Evolutionary conservation across 2,797 vertebrate genomes (phyloP), one percentile per base, ranked within the genome.

Genomic region (Danio choprae): DNA sequence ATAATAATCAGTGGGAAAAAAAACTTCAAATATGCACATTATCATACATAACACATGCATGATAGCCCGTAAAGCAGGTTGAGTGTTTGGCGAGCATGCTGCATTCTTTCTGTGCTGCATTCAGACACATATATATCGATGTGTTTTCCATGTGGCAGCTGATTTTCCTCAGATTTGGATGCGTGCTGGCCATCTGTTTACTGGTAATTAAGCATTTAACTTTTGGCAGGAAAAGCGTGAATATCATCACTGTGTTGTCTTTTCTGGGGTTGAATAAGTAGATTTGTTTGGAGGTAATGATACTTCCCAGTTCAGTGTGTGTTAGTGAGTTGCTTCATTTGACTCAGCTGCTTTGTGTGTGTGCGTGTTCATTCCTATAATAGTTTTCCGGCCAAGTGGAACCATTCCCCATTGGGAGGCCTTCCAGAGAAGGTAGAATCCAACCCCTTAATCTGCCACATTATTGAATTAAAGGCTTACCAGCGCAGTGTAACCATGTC

Each of bases 391-490:
- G 87, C 88, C 89, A 89, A 90, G 87, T 88, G 86, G 89, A 92
- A 89, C 86, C 81, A 67, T 87, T 88, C 81, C 84, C 89, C 65
- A 64, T 84, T 70, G 89, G 89, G 87, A 92, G 73, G 63, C 81
- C 86, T 89, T 83, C 85, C 88, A 83, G 85, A 74, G 87, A 89
- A 92, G 90, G 89, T 90, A 84, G 85, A 89, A 90, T 88, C 89
- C 90, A 89, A 91, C 84, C 83, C 86, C 74, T 84, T 93, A 92
- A 93, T 92, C 90, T 92, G 83, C 90, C 89, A 87, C 89, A 89
- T 92, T 91, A 93, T 92, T 93, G 85, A 93, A 93, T 93, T 91
- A 91, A 90, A 89, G 85, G 85, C 88, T 93, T 92, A 92, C 69
- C 81, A 87, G 82, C 81, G 89, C 84, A 84, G 84, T 79, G 84